phyloP scores from a whole-genome alignment of 2,888 invertebrate genomes.

The Amiota communis region DNA sequence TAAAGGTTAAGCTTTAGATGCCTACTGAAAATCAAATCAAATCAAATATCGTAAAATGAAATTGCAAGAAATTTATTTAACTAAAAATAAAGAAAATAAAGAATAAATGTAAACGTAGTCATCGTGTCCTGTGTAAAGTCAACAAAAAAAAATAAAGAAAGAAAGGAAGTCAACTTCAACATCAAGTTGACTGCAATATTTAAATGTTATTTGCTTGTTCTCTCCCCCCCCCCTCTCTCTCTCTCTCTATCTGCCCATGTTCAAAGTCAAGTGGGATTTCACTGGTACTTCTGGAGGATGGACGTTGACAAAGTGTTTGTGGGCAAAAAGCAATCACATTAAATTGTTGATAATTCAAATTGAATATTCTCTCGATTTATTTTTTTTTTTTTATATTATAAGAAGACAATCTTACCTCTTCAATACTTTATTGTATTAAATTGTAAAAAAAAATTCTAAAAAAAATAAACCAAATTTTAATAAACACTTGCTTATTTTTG shows the following conservation, averaged over 20 bases:
- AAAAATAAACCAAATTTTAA: constrained; percentile 1
- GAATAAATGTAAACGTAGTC: neutral
- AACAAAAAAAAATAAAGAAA: constrained; percentile 33
- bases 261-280: neutral
- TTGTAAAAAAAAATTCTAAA: neutral
- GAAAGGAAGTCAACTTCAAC: constrained; percentile 2
- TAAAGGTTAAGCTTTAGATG: constrained; percentile 20
- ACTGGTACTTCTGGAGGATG: neutral
- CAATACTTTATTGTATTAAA: too few relatives aligned
- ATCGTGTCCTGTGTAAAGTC: constrained; percentile 32
- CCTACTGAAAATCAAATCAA: constrained; percentile 59
- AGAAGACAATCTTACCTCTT: too few relatives aligned
- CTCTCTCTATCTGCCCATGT: too few relatives aligned
- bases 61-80: constrained; percentile 54
- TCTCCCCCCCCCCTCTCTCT: too few relatives aligned
- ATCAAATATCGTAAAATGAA: constrained; percentile 58
- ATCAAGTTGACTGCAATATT: neutral
- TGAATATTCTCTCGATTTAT: neutral
- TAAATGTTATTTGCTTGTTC: neutral
- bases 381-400: too few relatives aligned
- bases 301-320: constrained; percentile 2
- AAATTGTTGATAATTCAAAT: constrained; percentile 1
- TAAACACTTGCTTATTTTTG: neutral
- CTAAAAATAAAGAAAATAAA: constrained; percentile 28
- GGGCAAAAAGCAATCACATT: constrained; percentile 16